Conservation (phyloP, 1,140 invertebrate species). For the Arion vulgaris region DNA sequence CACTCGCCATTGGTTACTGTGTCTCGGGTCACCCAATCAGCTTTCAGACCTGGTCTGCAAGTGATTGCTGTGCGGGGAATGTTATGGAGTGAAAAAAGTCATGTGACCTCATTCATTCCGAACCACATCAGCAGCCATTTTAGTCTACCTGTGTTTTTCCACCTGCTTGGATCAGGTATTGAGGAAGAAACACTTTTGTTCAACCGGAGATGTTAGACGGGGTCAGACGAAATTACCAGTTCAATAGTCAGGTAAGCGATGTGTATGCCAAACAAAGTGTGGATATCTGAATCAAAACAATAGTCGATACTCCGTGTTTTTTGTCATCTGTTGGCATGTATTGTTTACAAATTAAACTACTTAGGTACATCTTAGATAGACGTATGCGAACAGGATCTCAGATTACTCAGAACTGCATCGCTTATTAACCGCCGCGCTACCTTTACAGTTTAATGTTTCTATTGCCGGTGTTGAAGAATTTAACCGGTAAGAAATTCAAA, state of each 20-base stretch:
- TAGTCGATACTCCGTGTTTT: too few species aligned
- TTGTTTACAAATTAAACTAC: too few species aligned
- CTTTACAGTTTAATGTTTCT: too few species aligned
- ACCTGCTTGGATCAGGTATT: neutral
- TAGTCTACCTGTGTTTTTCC: slow-evolving; percentile 20
- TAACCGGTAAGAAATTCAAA: too few species aligned
- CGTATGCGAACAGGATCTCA: too few species aligned
- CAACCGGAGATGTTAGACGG: slow-evolving; percentile 7
- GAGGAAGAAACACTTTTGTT: slow-evolving; percentile 3
- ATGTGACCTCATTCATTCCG: slow-evolving; percentile 23
- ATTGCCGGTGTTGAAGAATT: too few species aligned
- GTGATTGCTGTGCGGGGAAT: neutral
- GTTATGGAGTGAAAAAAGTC: neutral
- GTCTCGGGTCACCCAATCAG: neutral
- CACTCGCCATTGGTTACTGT: neutral
- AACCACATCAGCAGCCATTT: neutral
- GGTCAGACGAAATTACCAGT: neutral
- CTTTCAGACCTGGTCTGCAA: neutral
- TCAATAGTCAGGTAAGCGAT: slow-evolving; percentile 4
- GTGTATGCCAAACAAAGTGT: too few species aligned
- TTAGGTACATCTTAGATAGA: too few species aligned
- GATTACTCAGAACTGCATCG: too few species aligned
- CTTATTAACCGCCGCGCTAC: too few species aligned
- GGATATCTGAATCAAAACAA: too few species aligned
- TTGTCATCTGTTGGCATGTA: too few species aligned